Percentiles rank a stretch among this genome's conserved stretches.
phyloP scores from a whole-genome alignment of 2,888 invertebrate species.

The Perizoma affinitatum region DNA sequence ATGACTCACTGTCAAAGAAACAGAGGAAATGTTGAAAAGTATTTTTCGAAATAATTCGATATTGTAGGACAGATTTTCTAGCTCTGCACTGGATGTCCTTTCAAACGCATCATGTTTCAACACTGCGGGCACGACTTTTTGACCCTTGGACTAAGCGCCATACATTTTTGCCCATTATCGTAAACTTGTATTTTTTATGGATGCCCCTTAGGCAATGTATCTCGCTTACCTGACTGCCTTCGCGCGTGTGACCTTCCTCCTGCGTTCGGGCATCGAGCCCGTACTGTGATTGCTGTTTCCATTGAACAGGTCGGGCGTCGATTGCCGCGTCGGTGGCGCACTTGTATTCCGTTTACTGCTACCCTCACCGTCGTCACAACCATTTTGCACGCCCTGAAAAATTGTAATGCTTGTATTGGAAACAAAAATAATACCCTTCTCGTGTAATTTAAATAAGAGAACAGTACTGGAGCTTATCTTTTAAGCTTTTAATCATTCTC shows the following conservation, averaged over 20 bases:
- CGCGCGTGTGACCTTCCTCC: slow-evolving; percentile 68
- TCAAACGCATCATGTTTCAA: no score
- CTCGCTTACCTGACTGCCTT: slow-evolving; percentile 57
- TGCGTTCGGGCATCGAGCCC: slow-evolving; percentile 74
- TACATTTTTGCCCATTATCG: no score
- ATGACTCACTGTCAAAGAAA: no score
- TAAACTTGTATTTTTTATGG: no score
- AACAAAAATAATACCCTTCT: not conserved
- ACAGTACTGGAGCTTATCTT: slow-evolving; percentile 25
- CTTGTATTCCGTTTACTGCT: slow-evolving; percentile 71
- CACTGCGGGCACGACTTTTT: no score
- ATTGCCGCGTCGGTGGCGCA: slow-evolving; percentile 76
- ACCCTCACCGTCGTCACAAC: slow-evolving; percentile 69
- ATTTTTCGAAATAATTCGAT: no score
- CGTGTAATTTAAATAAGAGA: slow-evolving; percentile 2
- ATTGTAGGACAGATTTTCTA: no score
- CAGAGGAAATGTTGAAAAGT: no score
- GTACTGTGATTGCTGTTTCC: slow-evolving; percentile 81
- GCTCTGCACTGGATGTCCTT: no score
- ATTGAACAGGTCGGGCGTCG: slow-evolving; percentile 77
- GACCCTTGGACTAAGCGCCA: no score
- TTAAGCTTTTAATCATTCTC: slow-evolving; percentile 29
- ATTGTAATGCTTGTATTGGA: slow-evolving; percentile 6
- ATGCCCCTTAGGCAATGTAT: not conserved
- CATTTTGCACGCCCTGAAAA: slow-evolving; percentile 59